Conservation (phyloP, 2,113 vertebrate species). For the Zootoca vivipara region DNA sequence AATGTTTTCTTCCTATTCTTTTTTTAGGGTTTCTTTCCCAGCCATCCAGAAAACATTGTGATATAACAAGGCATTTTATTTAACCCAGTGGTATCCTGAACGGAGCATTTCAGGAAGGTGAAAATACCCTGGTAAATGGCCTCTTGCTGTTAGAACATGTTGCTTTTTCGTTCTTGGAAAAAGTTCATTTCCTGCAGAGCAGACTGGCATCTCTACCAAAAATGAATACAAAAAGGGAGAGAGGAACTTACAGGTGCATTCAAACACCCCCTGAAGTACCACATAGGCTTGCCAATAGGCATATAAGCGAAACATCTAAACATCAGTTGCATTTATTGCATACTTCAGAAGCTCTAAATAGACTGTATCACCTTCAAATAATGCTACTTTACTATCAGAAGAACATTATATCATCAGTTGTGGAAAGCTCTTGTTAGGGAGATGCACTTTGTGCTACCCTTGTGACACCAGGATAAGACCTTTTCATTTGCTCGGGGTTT, state of each 20-base stretch:
- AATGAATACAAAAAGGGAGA: neutral
- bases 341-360: neutral
- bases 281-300: neutral
- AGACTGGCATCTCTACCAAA: neutral
- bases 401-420: neutral
- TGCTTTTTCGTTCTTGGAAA: neutral
- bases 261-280: neutral
- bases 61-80: slow-evolving; percentile 6
- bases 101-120: neutral
- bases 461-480: neutral
- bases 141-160: neutral
- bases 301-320: neutral
- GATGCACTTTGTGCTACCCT: no score
- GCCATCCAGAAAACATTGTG: neutral
- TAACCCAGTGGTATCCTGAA: neutral
- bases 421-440: no score
- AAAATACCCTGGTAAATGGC: neutral
- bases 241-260: neutral
- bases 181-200: neutral
- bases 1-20: neutral
- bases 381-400: neutral
- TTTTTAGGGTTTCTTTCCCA: neutral
- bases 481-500: neutral
- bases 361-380: neutral
- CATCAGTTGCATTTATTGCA: neutral